phyloP scores from a whole-genome alignment of 2,888 invertebrate species.

The Celastrina argiolus region DNA sequence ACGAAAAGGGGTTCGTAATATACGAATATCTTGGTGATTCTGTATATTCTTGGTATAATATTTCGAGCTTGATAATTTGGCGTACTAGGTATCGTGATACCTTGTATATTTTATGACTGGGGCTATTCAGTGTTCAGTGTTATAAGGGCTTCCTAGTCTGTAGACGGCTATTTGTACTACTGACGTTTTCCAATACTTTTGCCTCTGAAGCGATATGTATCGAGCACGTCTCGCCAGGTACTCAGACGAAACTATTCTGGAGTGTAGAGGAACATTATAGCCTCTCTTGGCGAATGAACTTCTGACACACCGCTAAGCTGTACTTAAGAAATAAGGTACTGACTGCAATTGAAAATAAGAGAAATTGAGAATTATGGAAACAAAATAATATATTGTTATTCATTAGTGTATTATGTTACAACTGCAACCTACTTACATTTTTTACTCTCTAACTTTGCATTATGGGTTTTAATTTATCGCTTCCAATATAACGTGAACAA shows the following conservation, averaged over 20 bases:
- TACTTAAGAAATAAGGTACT: not conserved
- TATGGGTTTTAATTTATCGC: too few relatives aligned
- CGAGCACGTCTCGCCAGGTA: constrained; percentile 1
- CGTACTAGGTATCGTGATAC: too few relatives aligned
- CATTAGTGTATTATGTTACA: too few relatives aligned
- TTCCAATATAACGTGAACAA: too few relatives aligned
- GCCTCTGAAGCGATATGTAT: not conserved
- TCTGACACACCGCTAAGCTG: not conserved
- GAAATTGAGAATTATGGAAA: not conserved
- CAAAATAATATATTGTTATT: too few relatives aligned
- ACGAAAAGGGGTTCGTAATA: not conserved
- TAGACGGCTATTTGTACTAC: not conserved
- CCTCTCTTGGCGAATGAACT: not conserved
- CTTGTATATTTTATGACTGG: too few relatives aligned
- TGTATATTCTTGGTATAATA: not conserved
- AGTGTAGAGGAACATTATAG: not conserved
- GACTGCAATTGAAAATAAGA: not conserved
- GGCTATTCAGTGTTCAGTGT: too few relatives aligned
- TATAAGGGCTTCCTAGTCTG: too few relatives aligned
- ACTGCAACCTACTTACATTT: too few relatives aligned
- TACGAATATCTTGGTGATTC: not conserved
- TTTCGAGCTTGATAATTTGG: too few relatives aligned
- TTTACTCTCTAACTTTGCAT: too few relatives aligned
- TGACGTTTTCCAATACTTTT: not conserved
- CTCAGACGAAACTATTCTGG: constrained; percentile 2